Conservation (phyloP, 2,113 vertebrate species). For the Larimichthys polyactis region DNA sequence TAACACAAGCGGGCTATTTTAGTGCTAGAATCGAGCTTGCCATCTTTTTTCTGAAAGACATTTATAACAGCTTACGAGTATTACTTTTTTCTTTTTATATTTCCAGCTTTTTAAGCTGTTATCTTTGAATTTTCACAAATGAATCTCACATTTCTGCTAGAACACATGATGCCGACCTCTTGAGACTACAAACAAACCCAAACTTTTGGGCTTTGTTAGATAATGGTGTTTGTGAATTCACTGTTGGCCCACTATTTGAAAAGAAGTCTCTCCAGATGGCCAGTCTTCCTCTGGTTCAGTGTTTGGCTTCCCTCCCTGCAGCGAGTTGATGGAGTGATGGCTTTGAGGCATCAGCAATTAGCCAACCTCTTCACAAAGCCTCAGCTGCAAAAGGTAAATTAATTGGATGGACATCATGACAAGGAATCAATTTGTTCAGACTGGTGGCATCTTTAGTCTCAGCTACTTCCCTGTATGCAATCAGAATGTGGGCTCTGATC, state of each 20-base stretch:
- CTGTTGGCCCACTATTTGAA: conserved; percentile 3
- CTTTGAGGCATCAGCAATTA: conserved; percentile 41
- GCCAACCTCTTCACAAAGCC: conserved; percentile 52
- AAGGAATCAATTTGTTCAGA: conserved; percentile 67
- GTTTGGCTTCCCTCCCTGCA: conserved; percentile 25
- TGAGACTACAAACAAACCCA: background rate
- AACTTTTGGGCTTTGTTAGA: background rate
- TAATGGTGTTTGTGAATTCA: background rate
- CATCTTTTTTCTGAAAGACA: conserved; percentile 19
- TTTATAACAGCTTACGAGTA: conserved; percentile 1
- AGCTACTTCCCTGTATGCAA: conserved; percentile 6
- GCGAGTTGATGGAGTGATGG: conserved; percentile 13
- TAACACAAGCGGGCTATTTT: background rate
- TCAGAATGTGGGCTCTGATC: background rate
- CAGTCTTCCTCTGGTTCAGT: conserved; percentile 5
- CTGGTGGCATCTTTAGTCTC: conserved; percentile 26
- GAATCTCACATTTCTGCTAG: background rate
- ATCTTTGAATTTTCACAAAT: background rate
- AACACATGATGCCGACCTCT: background rate
- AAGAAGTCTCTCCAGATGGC: conserved; percentile 32
- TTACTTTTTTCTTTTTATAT: background rate
- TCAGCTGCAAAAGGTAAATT: conserved; percentile 70
- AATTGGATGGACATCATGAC: conserved; percentile 62
- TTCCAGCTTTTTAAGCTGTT: background rate
- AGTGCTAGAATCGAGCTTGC: background rate